Evolutionary conservation across 1,140 invertebrate genomes (phyloP).

Genomic region (Leptonema lineaticorne): DNA sequence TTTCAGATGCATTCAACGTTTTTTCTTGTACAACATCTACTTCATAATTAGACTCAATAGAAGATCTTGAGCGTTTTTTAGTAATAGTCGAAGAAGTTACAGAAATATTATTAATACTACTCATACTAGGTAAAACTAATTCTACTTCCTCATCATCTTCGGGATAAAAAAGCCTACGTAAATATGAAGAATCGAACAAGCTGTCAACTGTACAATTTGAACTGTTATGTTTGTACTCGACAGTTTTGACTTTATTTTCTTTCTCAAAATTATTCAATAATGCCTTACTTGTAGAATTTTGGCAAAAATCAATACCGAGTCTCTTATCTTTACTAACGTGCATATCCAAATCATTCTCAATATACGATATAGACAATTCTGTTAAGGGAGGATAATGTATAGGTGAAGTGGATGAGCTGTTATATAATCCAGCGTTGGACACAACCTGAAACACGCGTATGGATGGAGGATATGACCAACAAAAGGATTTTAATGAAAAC

Average conservation of each 20-base stretch:
- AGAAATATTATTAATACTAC: conserved; percentile 38
- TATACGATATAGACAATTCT: conserved; percentile 8
- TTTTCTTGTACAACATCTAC: conserved; percentile 48
- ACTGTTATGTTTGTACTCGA: background rate
- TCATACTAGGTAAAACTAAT: conserved; percentile 47
- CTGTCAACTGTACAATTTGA: background rate
- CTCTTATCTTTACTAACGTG: background rate
- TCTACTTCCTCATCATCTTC: conserved; percentile 38
- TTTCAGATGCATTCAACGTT: conserved; percentile 48
- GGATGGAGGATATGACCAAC: conserved; percentile 21
- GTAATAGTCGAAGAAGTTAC: conserved; percentile 37
- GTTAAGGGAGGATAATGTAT: conserved; percentile 47
- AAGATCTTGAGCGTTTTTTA: conserved; percentile 55
- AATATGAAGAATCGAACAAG: conserved; percentile 21
- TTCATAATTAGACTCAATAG: conserved; percentile 55
- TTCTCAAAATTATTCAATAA: background rate
- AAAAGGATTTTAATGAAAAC: conserved; percentile 11
- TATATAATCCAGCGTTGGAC: conserved; percentile 58
- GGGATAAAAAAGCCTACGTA: conserved; percentile 30
- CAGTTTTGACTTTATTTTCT: background rate
- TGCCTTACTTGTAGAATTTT: background rate
- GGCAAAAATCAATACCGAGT: background rate
- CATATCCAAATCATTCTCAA: background rate
- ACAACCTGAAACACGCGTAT: conserved; percentile 60
- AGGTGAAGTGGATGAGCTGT: too few relatives aligned